These are phyloP conservation scores for Plecturocebus donacophilus DNA, from an alignment of 2,113 vertebrate species.

Conservation along the genomic window DNA sequence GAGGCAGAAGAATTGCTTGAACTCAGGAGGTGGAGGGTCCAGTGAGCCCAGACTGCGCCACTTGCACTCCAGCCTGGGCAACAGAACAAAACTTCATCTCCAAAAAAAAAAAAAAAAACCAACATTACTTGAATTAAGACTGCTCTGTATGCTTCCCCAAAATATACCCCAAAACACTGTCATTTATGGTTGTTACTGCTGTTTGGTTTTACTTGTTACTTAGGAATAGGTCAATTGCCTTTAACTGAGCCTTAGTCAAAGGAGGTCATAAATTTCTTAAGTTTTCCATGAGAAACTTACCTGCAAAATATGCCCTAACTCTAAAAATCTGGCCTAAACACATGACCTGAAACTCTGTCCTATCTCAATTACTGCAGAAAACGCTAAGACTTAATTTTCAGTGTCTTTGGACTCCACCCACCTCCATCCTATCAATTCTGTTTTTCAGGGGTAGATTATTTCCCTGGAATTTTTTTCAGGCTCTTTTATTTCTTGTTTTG, in stretches of 20 bases:
- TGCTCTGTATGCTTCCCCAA: constrained; percentile 6
- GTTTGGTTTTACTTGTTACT: neutral
- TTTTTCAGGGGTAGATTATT: constrained; percentile 21
- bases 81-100: too few relatives aligned
- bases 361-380: constrained; percentile 38
- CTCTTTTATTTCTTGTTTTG: constrained; percentile 58
- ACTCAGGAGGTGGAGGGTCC: too few relatives aligned
- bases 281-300: constrained; percentile 40
- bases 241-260: constrained; percentile 31
- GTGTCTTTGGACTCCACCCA: neutral
- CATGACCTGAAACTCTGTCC: constrained; percentile 36
- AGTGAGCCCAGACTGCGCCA: too few relatives aligned
- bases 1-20: too few relatives aligned
- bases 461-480: constrained; percentile 24
- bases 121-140: constrained; percentile 7
- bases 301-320: constrained; percentile 54
- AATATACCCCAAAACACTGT: constrained; percentile 40
- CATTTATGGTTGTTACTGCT: neutral
- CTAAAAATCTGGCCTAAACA: constrained; percentile 50
- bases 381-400: constrained; percentile 30
- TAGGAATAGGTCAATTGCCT: neutral
- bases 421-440: constrained; percentile 7
- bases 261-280: neutral
- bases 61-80: too few relatives aligned
- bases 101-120: too few relatives aligned